Percentiles rank a stretch among this genome's conserved stretches.
phyloP scores from a whole-genome alignment of 2,113 vertebrate species.

The Psophia crepitans region DNA sequence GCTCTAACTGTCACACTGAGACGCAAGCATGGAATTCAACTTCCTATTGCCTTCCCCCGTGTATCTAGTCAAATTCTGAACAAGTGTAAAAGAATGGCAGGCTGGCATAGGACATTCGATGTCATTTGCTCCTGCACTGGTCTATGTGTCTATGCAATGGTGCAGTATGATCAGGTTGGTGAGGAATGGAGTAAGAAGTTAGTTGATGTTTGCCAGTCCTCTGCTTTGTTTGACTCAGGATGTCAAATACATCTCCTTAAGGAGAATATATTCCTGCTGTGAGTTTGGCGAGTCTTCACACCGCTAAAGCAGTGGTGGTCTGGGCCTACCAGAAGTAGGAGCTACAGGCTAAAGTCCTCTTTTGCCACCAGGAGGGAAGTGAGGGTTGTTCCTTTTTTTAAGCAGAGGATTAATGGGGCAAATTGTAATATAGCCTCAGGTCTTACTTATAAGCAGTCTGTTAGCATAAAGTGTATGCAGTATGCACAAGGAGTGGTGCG shows the following conservation, averaged over 20 bases:
- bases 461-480: neutral
- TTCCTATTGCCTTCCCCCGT: neutral
- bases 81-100: neutral
- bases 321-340: neutral
- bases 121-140: neutral
- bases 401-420: neutral
- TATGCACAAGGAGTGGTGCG: neutral
- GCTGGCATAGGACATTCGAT: fast-evolving
- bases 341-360: neutral
- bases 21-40: neutral
- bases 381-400: neutral
- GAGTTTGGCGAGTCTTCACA: neutral
- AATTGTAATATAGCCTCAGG: neutral
- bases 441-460: neutral
- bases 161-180: neutral
- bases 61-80: neutral
- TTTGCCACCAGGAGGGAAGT: neutral
- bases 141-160: fast-evolving
- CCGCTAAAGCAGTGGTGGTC: neutral
- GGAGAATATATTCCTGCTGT: neutral
- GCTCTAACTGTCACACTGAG: neutral
- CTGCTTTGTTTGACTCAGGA: neutral
- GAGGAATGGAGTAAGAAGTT: neutral
- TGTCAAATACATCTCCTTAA: neutral
- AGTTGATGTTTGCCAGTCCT: neutral